A percentile compares a stretch with the other conserved stretches of the same genome.
Evolutionary conservation across 2,888 invertebrate species (phyloP).

Genomic region (Podabrus alpinus): DNA sequence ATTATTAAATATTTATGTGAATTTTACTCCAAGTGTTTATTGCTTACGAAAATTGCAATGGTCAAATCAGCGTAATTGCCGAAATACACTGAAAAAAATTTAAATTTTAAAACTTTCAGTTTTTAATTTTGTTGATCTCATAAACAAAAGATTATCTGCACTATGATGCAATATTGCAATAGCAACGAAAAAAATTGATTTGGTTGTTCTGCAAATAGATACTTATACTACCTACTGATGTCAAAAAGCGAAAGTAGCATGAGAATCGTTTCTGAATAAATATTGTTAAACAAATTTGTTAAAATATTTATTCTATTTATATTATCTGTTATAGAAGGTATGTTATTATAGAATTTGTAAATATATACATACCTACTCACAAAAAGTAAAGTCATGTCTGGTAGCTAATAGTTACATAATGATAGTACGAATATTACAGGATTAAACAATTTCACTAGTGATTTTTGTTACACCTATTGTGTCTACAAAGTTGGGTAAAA

Average conservation of each 20-base stretch:
- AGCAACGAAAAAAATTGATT: neutral
- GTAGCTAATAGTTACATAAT: neutral
- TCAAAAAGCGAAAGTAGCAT: neutral
- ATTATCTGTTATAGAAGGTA: neutral
- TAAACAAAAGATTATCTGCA: neutral
- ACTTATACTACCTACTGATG: neutral
- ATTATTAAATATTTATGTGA: neutral
- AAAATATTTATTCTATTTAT: neutral
- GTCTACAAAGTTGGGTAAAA: neutral
- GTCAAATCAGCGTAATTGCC: neutral
- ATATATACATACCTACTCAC: neutral
- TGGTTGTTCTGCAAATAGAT: neutral
- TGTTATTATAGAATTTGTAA: neutral
- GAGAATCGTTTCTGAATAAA: neutral
- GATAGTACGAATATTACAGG: neutral
- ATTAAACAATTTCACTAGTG: neutral
- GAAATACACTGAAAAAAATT: neutral
- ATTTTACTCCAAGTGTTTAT: neutral
- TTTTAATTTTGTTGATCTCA: neutral
- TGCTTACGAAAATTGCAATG: neutral
- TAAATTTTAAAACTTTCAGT: neutral
- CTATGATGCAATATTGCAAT: neutral
- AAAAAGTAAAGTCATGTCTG: neutral
- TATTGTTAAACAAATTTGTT: neutral
- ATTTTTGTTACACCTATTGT: neutral